Evolutionary conservation across 2,113 vertebrate genomes (phyloP).

Genomic region (Acanthochromis polyacanthus): DNA sequence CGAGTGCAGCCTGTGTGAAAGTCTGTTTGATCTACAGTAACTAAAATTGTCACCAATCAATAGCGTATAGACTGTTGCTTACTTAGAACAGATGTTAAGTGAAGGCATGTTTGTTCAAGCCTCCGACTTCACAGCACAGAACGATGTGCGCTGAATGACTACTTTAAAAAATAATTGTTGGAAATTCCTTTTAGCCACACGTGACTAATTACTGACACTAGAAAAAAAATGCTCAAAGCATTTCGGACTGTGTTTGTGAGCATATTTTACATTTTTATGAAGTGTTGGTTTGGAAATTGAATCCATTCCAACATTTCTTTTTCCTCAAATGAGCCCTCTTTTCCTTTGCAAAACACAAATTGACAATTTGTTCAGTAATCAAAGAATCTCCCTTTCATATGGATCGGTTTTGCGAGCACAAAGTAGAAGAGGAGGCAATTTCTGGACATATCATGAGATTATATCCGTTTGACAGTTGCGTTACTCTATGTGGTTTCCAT

Average conservation of each 20-base stretch:
- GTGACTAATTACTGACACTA: slow-evolving; percentile 52
- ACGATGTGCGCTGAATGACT: not conserved
- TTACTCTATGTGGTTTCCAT: slow-evolving; percentile 96
- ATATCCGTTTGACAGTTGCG: slow-evolving; percentile 86
- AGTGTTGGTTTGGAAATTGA: slow-evolving; percentile 55
- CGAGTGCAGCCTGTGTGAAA: slow-evolving; percentile 1
- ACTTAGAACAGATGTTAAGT: slow-evolving; percentile 43
- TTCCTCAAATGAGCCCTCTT: slow-evolving; percentile 41
- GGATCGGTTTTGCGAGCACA: slow-evolving; percentile 51
- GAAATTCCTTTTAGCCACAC: slow-evolving; percentile 48
- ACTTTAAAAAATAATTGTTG: slow-evolving; percentile 22
- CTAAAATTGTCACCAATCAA: slow-evolving; percentile 20
- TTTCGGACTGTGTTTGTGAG: slow-evolving; percentile 16
- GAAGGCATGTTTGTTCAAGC: slow-evolving; percentile 37
- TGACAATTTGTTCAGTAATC: slow-evolving; percentile 73
- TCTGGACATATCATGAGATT: slow-evolving; percentile 77
- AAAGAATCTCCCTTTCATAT: slow-evolving; percentile 62
- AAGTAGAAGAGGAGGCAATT: slow-evolving; percentile 63
- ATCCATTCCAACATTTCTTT: slow-evolving; percentile 55
- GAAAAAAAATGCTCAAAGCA: slow-evolving; percentile 41
- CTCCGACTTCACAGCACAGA: slow-evolving; percentile 18
- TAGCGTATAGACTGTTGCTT: not conserved
- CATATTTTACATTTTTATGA: slow-evolving; percentile 66
- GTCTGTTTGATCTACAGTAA: slow-evolving; percentile 14
- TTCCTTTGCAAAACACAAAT: slow-evolving; percentile 59